Base-by-base conservation (phyloP, 2,113 vertebrate species). In the Paraplagusia blochii region DNA sequence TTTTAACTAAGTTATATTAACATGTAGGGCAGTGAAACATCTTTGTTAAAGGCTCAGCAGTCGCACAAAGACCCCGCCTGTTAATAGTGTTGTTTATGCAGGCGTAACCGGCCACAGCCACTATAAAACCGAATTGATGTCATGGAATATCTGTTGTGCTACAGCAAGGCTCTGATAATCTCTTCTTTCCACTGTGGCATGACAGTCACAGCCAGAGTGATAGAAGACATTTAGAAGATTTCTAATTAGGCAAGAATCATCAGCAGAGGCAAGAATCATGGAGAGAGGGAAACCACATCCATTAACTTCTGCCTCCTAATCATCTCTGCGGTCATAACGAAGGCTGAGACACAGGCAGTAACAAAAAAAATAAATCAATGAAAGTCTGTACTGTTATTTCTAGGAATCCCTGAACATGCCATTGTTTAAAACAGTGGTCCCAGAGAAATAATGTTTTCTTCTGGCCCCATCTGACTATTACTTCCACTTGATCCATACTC, bases 221-320 rank as follows among this genome's bases (percentile, higher is more conserved):
- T 75, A 76, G 76, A 82, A 53, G 53, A 84, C 66, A 54, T 63
- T 67, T 52, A 60, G 56, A 75, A 58, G 69, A 67, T 15, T 81
- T 83, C 51, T 78, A 79, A 83, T 85, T 72, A 81, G 63, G 56
- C 40, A 47, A 33, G 61, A 50, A 73, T 74, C 17, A 73, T 74
- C 17, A 80, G 62, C 64, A 69, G 51, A 79, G 47, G 55, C 22
- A 51, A 74, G 60, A 65, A 71, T 71, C 35, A 39, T 58, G 44
- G 62, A 34, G 39, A 63, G 69, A 69, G 60, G 77, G 51, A 80
- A 74, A 57, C 47, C 57, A 35, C 62, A 65, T 70, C 65, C 38
- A 80, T 53, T 66, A 82, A 68, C 66, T 50, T 42, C 57, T 59
- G 48, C 19, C 60, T 29, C 22, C 68, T 57, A 15, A 74, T 77